Conservation (phyloP, 2,113 vertebrate genomes). For the Chloropsis cyanopogon region DNA sequence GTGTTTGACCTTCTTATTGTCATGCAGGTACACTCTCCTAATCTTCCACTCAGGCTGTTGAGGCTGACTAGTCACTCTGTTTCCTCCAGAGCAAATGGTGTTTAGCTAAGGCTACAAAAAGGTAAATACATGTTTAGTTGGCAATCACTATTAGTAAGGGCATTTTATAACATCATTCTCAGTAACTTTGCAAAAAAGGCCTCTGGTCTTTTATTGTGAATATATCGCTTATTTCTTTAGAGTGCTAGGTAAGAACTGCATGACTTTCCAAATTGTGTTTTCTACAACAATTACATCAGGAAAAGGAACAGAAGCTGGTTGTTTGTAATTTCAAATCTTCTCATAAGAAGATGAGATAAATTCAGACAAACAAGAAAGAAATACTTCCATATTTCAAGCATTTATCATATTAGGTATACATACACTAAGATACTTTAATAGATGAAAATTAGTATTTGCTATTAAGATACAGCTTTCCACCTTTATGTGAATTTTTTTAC, state of each 20-base stretch:
- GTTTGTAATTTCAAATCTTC: slow-evolving; percentile 13
- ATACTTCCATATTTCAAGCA: not conserved
- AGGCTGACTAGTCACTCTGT: not conserved
- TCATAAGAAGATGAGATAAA: not conserved
- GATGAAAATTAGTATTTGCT: slow-evolving; percentile 26
- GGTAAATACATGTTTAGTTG: not conserved
- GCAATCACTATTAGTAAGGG: not conserved
- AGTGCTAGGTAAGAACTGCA: not conserved
- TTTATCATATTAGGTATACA: not conserved
- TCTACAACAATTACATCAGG: not conserved
- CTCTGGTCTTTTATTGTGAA: not conserved
- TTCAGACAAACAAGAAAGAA: not conserved
- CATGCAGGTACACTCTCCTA: slow-evolving; percentile 89
- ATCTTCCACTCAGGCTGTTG: slow-evolving; percentile 17
- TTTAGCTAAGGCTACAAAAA: not conserved
- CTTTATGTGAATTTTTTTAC: not conserved
- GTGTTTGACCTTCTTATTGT: slow-evolving; percentile 99
- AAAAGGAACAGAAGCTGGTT: not conserved
- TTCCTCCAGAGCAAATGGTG: not conserved
- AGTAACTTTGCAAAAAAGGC: slow-evolving; percentile 4
- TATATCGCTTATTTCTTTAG: not conserved
- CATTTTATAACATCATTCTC: not conserved
- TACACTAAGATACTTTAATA: not conserved
- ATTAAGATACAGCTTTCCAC: not conserved
- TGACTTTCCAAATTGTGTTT: not conserved